Evolutionary conservation across 2,888 invertebrate species (phyloP).

Genomic region (Melitaea athalia): DNA sequence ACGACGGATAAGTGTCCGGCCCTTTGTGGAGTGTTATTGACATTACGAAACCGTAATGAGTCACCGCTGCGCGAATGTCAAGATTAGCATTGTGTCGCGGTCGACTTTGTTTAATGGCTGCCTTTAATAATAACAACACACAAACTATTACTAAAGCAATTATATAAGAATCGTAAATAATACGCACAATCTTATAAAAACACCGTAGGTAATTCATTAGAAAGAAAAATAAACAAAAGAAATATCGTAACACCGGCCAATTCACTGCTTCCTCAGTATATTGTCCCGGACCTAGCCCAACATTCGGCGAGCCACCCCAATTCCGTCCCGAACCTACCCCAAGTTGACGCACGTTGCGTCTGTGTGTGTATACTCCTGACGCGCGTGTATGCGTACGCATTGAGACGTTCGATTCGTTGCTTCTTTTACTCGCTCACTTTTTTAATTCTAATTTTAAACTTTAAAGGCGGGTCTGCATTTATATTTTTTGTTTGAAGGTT

Average conservation of each 20-base stretch:
- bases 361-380: conserved; percentile 30
- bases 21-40: conserved; percentile 33
- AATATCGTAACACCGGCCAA: conserved; percentile 45
- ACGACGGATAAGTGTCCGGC: conserved; percentile 28
- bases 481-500: conserved; percentile 14
- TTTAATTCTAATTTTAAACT: conserved; percentile 41
- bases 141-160: conserved; percentile 11
- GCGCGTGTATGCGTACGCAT: conserved; percentile 42
- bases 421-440: conserved; percentile 35
- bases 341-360: conserved; percentile 49
- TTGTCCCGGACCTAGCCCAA: conserved; percentile 72
- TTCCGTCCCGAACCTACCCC: conserved; percentile 77
- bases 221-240: conserved; percentile 37
- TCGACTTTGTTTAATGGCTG: conserved; percentile 21
- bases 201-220: conserved; percentile 14
- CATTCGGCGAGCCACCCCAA: conserved; percentile 76
- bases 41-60: conserved; percentile 33
- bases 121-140: conserved; percentile 9
- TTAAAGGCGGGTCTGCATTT: conserved; percentile 26
- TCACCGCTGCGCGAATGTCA: conserved; percentile 31
- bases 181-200: conserved; percentile 5
- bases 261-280: conserved; percentile 52
- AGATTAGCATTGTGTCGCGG: conserved; percentile 37
- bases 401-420: conserved; percentile 50
- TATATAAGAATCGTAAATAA: conserved; percentile 5